Conservation (phyloP, 2,888 invertebrate genomes). For the Eupeodes latifasciatus region DNA sequence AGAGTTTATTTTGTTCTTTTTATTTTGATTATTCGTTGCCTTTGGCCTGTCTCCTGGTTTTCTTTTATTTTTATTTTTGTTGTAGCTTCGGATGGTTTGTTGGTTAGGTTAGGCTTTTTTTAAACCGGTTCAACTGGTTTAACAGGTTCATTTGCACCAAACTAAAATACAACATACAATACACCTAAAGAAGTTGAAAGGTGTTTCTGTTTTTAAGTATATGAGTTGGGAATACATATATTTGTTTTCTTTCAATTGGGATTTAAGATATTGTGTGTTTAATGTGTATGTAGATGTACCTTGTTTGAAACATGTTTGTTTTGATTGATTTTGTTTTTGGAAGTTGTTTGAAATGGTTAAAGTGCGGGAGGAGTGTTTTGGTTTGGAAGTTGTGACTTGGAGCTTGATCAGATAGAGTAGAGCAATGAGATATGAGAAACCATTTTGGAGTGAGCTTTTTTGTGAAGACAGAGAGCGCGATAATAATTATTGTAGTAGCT, state of each 20-base stretch:
- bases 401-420: neutral
- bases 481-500: neutral
- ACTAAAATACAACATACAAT: neutral
- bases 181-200: neutral
- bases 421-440: neutral
- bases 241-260: neutral
- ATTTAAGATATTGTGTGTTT: neutral
- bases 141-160: constrained; percentile 59
- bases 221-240: neutral
- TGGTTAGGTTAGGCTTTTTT: constrained; percentile 15
- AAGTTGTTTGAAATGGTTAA: neutral
- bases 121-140: constrained; percentile 72
- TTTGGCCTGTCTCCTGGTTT: neutral
- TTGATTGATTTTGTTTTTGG: constrained; percentile 22
- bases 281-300: neutral
- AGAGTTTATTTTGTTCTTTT: constrained; percentile 3
- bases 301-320: constrained; percentile 36
- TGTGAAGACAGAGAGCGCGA: neutral
- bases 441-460: constrained; percentile 28
- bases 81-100: neutral
- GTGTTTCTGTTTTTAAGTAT: neutral
- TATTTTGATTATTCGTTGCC: neutral
- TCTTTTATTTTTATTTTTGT: neutral
- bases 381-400: neutral
- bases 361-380: neutral